Conservation (phyloP, 2,888 invertebrate species). For the Acheta domesticus region DNA sequence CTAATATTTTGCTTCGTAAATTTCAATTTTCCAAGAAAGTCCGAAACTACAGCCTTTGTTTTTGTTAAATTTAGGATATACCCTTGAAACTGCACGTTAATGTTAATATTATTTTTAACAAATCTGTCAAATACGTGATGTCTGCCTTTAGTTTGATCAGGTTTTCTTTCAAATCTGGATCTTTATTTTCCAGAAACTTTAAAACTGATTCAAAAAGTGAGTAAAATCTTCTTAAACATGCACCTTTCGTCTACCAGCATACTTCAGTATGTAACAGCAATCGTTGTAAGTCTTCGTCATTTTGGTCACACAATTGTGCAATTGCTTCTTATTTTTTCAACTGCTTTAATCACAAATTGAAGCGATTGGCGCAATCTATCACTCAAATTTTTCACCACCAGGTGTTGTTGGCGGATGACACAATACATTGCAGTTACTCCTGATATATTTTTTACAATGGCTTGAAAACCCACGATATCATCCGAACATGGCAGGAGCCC, state of each 20-base stretch:
- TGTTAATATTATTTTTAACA: not conserved
- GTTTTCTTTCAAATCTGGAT: not conserved
- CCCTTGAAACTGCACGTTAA: not conserved
- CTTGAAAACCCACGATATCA: constrained; percentile 43
- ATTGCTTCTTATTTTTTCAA: not conserved
- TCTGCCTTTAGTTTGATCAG: not conserved
- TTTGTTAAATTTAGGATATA: not conserved
- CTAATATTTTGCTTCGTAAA: not conserved
- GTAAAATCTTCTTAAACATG: not conserved
- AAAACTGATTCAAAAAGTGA: not conserved
- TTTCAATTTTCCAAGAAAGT: not conserved
- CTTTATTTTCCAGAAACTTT: not conserved
- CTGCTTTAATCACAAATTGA: not conserved
- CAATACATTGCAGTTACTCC: constrained; percentile 40
- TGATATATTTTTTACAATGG: constrained; percentile 41
- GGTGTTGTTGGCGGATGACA: constrained; percentile 40
- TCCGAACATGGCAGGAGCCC: constrained; percentile 43
- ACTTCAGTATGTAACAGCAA: not conserved
- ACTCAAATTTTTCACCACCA: constrained; percentile 37
- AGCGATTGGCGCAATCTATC: no score
- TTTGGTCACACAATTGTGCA: not conserved
- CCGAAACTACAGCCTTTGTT: not conserved
- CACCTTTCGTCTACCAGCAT: not conserved
- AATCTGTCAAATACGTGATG: not conserved
- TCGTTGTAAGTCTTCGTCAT: not conserved